A percentile compares a stretch with the other conserved stretches of the same genome.
These are phyloP conservation scores for Magallana ariakensis DNA, from an alignment of 1,140 invertebrate genomes.

Conservation along the genomic window DNA sequence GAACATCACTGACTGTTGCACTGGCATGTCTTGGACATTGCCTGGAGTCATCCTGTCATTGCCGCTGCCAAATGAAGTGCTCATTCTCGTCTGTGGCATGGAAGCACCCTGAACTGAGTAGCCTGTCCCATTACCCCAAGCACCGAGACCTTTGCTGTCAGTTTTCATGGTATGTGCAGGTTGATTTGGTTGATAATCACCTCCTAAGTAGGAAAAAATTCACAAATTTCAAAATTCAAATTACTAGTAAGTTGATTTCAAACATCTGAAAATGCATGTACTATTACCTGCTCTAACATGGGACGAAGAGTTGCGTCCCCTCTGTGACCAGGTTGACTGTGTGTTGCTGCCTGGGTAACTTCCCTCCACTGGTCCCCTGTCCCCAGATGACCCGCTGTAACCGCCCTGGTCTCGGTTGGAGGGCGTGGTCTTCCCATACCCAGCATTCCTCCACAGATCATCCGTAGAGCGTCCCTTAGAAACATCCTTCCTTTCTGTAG, in stretches of 20 bases:
- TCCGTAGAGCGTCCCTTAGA: constrained; percentile 16
- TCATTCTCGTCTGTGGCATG: constrained; percentile 3
- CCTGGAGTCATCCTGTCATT: not conserved
- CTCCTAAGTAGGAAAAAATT: not conserved
- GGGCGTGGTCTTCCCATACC: constrained; percentile 9
- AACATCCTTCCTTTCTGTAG: not conserved
- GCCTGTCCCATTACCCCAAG: not conserved
- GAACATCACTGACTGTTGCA: constrained; percentile 20
- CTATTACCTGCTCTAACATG: not conserved
- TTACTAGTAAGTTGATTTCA: not conserved
- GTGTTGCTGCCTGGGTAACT: constrained; percentile 25
- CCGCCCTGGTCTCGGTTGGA: not conserved
- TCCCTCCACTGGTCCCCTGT: not conserved
- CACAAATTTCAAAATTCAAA: not conserved
- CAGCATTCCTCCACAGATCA: constrained; percentile 40
- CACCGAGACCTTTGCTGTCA: not conserved
- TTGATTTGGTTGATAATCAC: constrained; percentile 36
- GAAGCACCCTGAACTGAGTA: not conserved
- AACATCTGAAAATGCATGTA: constrained; percentile 5
- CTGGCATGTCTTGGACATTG: constrained; percentile 5
- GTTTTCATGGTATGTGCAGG: constrained; percentile 6
- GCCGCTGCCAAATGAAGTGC: constrained; percentile 7
- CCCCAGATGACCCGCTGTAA: not conserved
- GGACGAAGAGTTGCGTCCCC: not conserved
- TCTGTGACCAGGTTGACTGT: constrained; percentile 23